Percentiles rank a stretch among this genome's conserved stretches.
These are phyloP conservation scores for Esperia sulphurella DNA, from an alignment of 2,888 invertebrate species.

Conservation along the genomic window DNA sequence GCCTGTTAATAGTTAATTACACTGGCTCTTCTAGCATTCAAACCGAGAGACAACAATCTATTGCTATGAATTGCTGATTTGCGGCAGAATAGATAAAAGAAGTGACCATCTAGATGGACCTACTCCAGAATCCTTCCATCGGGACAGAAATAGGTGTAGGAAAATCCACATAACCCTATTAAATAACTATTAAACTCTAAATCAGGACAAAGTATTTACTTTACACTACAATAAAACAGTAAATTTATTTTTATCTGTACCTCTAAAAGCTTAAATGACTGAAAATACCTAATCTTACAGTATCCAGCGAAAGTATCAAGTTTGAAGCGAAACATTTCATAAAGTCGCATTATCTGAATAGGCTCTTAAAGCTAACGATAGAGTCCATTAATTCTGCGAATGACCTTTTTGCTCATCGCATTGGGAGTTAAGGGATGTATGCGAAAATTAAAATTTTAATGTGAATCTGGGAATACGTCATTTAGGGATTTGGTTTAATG, in stretches of 20 bases:
- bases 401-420: constrained; percentile 17
- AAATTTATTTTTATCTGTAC: too few species aligned
- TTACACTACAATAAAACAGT: not conserved
- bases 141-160: too few species aligned
- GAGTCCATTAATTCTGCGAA: constrained; percentile 39
- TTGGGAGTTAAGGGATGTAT: constrained; percentile 6
- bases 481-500: constrained; percentile 1
- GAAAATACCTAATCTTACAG: not conserved
- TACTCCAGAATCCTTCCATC: too few species aligned
- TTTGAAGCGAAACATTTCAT: constrained; percentile 17
- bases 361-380: constrained; percentile 39
- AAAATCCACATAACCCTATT: too few species aligned
- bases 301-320: constrained; percentile 1
- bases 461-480: constrained; percentile 1
- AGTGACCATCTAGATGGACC: too few species aligned
- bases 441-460: constrained; percentile 15
- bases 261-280: not conserved
- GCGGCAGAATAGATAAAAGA: too few species aligned
- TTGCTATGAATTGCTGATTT: too few species aligned
- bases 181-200: not conserved
- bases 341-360: constrained; percentile 32
- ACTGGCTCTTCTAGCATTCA: too few species aligned
- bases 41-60: too few species aligned
- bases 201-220: not conserved
- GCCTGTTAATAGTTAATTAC: too few species aligned